Base-by-base conservation (phyloP, 2,888 invertebrate species). In the Scelioninae gen. 2 region DNA sequence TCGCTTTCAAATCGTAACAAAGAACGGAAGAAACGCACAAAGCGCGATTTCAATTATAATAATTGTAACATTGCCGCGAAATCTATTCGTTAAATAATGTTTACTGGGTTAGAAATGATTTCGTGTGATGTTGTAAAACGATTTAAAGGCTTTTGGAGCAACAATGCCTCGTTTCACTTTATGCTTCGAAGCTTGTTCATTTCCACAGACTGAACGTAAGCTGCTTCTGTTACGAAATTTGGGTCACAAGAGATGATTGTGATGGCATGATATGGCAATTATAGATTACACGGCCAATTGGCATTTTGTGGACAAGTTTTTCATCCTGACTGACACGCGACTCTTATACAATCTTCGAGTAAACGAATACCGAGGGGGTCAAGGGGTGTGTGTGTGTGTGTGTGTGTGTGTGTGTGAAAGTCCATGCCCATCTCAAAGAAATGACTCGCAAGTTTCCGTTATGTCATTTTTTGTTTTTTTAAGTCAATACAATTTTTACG, bases 81-180 rank as follows among this genome's bases (percentile, higher is more conserved):
- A 58, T 45, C 4, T 48, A 25, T 41, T 25, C 22, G 46, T 46
- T 53, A 28, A 25, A 16, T 37, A 46, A 28, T 67, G 33, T 46
- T 67, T 41, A 50, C 37, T 50, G 2, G 33, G 41, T 39, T 48
- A 48, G 35, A 58, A 67, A 58, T 43, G 28, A 57, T 50, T 43
- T 13, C 18, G 11, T 52, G 25, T 37, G 28, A 55, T 50, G 43
- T 43, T 43, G 18, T 25, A 41, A 61, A 61, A 69, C 22, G 28
- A 61, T 61, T 52, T 45, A 46, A 45, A 69, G 31, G 39, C 46
- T 69, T 52, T 61, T 35, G 45, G 28, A 68, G 31, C 46, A 52
- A 37, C 60, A 68, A 68, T 60, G 33, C 16, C 43, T 58, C 52
- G 48, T 60, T 68, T 60, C 35, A 60, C 52, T 60, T 60, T 43